A percentile compares a stretch with the other conserved stretches of the same genome.
These are phyloP conservation scores for Astyanax mexicanus DNA, from an alignment of 2,797 vertebrate genomes.

Conservation along the genomic window DNA sequence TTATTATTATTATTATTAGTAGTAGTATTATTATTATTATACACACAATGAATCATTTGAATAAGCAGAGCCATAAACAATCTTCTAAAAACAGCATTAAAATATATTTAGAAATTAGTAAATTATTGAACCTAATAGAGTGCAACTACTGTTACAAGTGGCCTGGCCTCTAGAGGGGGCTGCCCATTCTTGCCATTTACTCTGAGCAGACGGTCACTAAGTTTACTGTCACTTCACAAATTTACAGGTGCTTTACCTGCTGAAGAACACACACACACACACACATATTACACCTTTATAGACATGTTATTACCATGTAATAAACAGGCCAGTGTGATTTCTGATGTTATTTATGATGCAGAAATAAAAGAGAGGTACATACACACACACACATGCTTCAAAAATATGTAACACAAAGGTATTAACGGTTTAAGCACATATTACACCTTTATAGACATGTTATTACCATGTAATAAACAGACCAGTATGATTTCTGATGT, in stretches of 20 bases:
- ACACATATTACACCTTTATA: background rate
- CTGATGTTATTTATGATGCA: background rate
- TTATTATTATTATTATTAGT: no score
- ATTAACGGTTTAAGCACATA: no score
- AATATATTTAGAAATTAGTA: no score
- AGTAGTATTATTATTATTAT: no score
- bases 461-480: slow-evolving; percentile 11
- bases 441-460: background rate
- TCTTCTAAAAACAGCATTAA: background rate
- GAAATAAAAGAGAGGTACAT: background rate
- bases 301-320: slow-evolving; percentile 9
- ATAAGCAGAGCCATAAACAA: no score
- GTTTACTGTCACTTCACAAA: background rate
- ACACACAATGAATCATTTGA: no score
- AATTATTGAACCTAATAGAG: background rate
- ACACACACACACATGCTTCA: background rate
- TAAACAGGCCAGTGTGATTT: background rate
- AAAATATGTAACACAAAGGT: no score
- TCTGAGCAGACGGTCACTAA: background rate
- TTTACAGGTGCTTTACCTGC: slow-evolving; percentile 27
- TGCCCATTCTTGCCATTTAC: background rate
- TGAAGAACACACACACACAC: slow-evolving; percentile 8
- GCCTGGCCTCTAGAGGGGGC: slow-evolving; percentile 55
- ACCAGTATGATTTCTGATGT: background rate
- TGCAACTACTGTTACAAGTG: background rate